phyloP scores from a whole-genome alignment of 2,113 vertebrate genomes.

The Miniopterus natalensis region DNA sequence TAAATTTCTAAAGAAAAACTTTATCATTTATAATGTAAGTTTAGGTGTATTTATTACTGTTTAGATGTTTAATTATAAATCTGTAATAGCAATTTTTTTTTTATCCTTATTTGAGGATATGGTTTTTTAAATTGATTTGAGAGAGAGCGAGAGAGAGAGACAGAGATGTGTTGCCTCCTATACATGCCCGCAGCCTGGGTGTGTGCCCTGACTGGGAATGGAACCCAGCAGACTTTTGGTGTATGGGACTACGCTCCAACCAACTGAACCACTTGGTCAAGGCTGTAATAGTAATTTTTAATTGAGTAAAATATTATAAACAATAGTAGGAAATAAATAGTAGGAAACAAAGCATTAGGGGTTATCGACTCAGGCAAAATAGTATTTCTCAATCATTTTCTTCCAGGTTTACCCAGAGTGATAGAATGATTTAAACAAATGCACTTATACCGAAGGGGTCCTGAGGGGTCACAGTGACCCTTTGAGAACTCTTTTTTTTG shows the following conservation, averaged over 20 bases:
- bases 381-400: not conserved
- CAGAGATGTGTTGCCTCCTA: not conserved
- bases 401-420: not conserved
- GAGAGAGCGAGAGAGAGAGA: not conserved
- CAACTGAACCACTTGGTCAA: not conserved
- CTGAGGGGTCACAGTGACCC: not conserved
- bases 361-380: not conserved
- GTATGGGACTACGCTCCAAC: not conserved
- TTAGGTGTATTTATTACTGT: not conserved
- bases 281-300: constrained; percentile 16
- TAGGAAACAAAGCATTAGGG: not conserved
- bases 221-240: not conserved
- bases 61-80: constrained; percentile 52
- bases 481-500: not conserved
- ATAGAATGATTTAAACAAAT: constrained; percentile 40
- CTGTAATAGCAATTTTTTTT: constrained; percentile 16
- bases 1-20: constrained; percentile 18
- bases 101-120: not conserved
- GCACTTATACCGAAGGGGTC: not conserved
- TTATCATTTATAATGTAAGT: not conserved
- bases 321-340: not conserved
- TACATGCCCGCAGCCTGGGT: not conserved
- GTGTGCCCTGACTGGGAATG: not conserved
- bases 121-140: not conserved
- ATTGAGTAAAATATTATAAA: constrained; percentile 23